Evolutionary conservation across 2,888 invertebrate genomes (phyloP), one percentile per base, ranked within the genome.

Genomic region (Steinernema carpocapsae): DNA sequence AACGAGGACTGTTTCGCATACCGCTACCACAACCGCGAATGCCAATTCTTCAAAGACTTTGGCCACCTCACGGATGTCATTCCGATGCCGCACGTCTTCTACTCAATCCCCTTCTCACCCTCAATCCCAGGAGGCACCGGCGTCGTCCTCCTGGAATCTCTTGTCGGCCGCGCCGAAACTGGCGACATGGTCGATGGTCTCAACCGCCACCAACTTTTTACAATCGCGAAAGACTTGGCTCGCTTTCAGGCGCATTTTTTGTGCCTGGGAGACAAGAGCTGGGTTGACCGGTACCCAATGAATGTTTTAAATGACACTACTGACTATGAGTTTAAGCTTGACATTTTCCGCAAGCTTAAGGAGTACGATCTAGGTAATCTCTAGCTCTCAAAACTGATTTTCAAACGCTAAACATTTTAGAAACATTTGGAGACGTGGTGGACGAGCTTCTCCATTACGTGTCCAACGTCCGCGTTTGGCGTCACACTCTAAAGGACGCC

Each of bases 281-380:
- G 56, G 56, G 56, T 56, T 56, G 56, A 56, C 56, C 56, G 56
- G 56, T 56, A 56, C 56, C 56, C 56, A 19, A 56, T 56, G 56
- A 56, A 14, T 26, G 56, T 56, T 56, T 24, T 56, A 56, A 56
- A 56, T 56, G 56, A 56, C 56, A 56, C 56, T 56, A 56, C 56
- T 56, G 56, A 56, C 56, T 24, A 56, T 56, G 56, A 56, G 12
- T 56, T 56, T 56, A 56, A 56, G 56, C 56, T 56, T 26, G 56
- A 56, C 56, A 56, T 56, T 56, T 56, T 56, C 56, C 56, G 26
- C 14, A 56, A 56, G 22, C 56, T 56, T 26, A 56, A 56, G 56
- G 56, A 56, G 14, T 56, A 56, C 22, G 56, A 56, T 56, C 22
- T 56, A 26, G 56, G 56, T 56, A 26, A 56, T 22, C 26, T 56